These are phyloP conservation scores for Poeciliopsis turneri DNA, from an alignment of 2,797 vertebrate species.

Conservation along the genomic window DNA sequence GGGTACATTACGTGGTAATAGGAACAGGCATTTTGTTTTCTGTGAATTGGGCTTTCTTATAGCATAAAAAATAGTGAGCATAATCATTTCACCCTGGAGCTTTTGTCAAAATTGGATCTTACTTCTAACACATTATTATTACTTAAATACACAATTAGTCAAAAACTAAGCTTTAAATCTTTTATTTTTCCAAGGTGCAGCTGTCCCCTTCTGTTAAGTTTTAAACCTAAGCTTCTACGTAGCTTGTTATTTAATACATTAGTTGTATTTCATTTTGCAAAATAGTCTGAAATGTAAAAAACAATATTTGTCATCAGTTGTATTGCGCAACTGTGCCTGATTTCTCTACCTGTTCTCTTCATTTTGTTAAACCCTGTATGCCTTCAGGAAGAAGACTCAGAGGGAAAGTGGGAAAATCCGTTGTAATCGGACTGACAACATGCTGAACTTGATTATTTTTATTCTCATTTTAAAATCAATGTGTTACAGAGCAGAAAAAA, in stretches of 20 bases:
- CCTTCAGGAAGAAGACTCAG: constrained; percentile 15
- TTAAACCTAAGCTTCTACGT: constrained; percentile 7
- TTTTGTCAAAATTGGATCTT: not conserved
- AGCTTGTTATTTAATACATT: not conserved
- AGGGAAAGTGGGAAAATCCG: constrained; percentile 6
- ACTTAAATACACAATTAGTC: not conserved
- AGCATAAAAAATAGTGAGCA: too few species aligned
- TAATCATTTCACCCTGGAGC: not conserved
- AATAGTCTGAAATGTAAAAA: not conserved
- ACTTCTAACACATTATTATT: not conserved
- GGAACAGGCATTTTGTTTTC: too few species aligned
- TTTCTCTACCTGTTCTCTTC: constrained; percentile 44
- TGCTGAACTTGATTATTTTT: constrained; percentile 7
- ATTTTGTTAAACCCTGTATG: constrained; percentile 21
- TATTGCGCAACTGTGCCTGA: constrained; percentile 46
- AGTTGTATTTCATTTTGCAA: not conserved
- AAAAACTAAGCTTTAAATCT: not conserved
- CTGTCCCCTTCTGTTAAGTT: not conserved
- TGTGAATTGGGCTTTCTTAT: too few species aligned
- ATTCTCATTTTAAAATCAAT: constrained; percentile 6
- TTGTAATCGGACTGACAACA: not conserved
- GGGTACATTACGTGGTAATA: too few species aligned
- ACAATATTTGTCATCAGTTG: constrained; percentile 8
- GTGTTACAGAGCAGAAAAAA: constrained; percentile 4
- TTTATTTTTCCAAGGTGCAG: not conserved